Base-by-base conservation (phyloP, 2,113 vertebrate species). In the Pipa parva region DNA sequence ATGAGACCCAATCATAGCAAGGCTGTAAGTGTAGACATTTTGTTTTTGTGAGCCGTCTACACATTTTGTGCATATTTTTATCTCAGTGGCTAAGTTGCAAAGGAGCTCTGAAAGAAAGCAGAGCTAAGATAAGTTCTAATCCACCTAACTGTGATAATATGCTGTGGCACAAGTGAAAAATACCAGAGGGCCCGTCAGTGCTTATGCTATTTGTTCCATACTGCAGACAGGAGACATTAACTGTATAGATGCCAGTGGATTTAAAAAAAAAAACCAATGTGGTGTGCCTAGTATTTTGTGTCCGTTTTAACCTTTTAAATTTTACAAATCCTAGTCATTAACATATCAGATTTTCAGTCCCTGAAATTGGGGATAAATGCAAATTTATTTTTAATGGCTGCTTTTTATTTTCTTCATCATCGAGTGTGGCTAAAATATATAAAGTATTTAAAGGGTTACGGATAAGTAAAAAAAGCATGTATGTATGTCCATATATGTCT, bases 91-190 rank as follows among this genome's bases (percentile, higher is more conserved):
- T 86, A 72, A 72, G 84, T 85, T 90, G 85, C 89, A 84, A 87
- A 84, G 85, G 83, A 87, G 79, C 81, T 80, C 83, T 89, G 89
- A 90, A 85, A 86, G 87, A 90, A 90, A 89, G 83, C 89, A 91
- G 89, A 89, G 71, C 74, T 76, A 71, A 91, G 88, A 91, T 91
- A 91, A 90, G 79, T 89, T 81, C 84, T 91, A 91, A 90, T 91
- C 89, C 89, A 90, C 87, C 88, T 90, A 87, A 90, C 88, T 87
- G 88, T 89, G 89, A 90, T 91, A 90, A 80, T 84, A 89, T 88
- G 88, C 79, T 85, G 86, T 81, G 87, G 89, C 76, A 86, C 80
- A 89, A 88, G 82, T 90, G 89, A 90, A 88, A 86, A 83, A 88
- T 88, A 79, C 81, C 88, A 89, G 88, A 85, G 77, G 37, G 85